Evolutionary conservation across 2,888 invertebrate species (phyloP), one percentile per base, ranked within the genome.

Genomic region (Aspidapion aeneum): DNA sequence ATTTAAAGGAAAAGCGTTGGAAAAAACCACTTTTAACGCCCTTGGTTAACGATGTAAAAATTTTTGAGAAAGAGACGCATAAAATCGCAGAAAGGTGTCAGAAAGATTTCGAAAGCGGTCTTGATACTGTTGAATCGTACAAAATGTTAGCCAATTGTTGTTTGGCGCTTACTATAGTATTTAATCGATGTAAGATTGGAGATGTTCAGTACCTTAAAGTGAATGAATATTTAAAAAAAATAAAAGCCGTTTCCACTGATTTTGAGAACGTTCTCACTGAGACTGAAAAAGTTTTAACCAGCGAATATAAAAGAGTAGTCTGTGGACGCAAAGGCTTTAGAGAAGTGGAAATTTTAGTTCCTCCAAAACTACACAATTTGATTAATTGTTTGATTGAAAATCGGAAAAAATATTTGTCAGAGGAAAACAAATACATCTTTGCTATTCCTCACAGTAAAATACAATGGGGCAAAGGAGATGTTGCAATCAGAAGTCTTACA

Each of bases 401-500:
- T 57, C 63, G 73, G 61, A 17, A 18, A 54, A 71, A 72, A 60
- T 73, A 69, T 62, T 72, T 73, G 58, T 18, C 63, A 12, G 16
- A 62, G 2, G 69, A 71, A n/a, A 73, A 74, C 63, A 68, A 71
- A n/a, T 74, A 72, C 55, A 61, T 74, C 48, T 74, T 74, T 68
- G 71, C 71, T 1, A 60, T 65, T 2, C 71, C 70, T 7, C 63
- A 61, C 7, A 72, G 72, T 55, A 69, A 52, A 22, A 65, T 72
- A 17, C 66, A 70, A 65, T 73, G 71, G 72, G 72, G 69, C 54
- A 65, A 71, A 66, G 72, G 70, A 7, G 72, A 73, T 62, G 68
- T 73, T 2, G 72, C 73, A 7, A 68, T 73, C 48, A 58, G 69
- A 62, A 64, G 52, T 17, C 61, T 74, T 7, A 52, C 67, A 1